Evolutionary conservation across 2,797 vertebrate genomes (phyloP).

Genomic region (Lepilemur septentrionalis): DNA sequence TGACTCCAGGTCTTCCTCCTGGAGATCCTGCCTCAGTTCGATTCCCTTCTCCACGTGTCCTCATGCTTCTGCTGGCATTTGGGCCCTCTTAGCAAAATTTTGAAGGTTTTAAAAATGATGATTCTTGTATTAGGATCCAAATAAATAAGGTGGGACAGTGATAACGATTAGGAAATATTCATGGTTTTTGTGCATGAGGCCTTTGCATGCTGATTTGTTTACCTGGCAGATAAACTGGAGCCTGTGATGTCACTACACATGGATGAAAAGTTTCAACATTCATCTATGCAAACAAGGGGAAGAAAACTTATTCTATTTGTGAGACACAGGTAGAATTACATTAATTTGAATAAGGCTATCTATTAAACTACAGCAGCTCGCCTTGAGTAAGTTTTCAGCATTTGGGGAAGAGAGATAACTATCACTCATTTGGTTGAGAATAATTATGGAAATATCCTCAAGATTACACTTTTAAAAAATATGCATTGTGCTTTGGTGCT

Average conservation of each 20-base stretch:
- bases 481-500: background rate
- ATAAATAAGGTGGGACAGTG: background rate
- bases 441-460: constrained; percentile 2
- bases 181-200: constrained; percentile 48
- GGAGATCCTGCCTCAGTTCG: background rate
- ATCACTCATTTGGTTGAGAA: constrained; percentile 14
- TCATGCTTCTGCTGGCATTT: background rate
- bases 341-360: constrained; percentile 30
- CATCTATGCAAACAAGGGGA: constrained; percentile 72
- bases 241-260: constrained; percentile 68
- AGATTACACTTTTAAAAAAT: background rate
- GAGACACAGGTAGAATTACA: constrained; percentile 61
- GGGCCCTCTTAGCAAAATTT: background rate
- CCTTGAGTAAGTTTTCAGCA: constrained; percentile 18
- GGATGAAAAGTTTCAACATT: constrained; percentile 77
- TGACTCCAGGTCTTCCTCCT: background rate
- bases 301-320: constrained; percentile 72
- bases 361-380: background rate
- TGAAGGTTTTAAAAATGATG: constrained; percentile 29
- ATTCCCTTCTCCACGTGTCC: background rate
- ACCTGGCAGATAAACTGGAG: constrained; percentile 56
- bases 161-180: constrained; percentile 56
- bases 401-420: constrained; percentile 16
- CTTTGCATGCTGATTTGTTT: constrained; percentile 79
- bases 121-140: constrained; percentile 39